Conservation (phyloP, 1,140 invertebrate species). For the Papilio polytes region DNA sequence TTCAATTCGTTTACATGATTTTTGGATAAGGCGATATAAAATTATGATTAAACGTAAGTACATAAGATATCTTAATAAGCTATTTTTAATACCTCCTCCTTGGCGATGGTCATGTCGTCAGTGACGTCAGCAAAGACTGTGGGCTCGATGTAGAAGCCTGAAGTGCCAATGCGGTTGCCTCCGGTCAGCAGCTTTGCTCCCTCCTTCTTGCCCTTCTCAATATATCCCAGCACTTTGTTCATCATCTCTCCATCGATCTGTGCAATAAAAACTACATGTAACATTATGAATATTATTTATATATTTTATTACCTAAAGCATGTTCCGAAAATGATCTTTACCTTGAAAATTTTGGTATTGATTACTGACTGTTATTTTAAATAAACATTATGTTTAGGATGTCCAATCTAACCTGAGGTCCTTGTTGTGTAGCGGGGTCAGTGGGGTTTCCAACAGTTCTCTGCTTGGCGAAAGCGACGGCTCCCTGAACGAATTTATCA, state of each 20-base stretch:
- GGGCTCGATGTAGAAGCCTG: conserved; percentile 91
- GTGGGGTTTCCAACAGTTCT: conserved; percentile 94
- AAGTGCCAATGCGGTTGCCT: conserved; percentile 85
- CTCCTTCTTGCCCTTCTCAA: conserved; percentile 89
- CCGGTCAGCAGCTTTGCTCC: conserved; percentile 89
- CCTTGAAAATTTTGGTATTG: no score
- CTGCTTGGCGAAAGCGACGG: conserved; percentile 87
- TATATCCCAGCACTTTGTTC: conserved; percentile 87
- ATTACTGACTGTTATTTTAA: no score
- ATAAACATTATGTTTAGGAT: not conserved
- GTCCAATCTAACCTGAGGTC: conserved; percentile 89
- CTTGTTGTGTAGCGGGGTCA: conserved; percentile 87
- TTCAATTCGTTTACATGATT: not conserved
- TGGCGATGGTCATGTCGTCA: conserved; percentile 92
- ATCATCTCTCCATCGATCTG: conserved; percentile 88
- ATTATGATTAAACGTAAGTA: not conserved
- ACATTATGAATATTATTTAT: not conserved
- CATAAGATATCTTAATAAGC: not conserved
- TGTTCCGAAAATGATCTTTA: no score
- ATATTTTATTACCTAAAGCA: not conserved
- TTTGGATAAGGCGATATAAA: not conserved
- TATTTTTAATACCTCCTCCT: conserved; percentile 86
- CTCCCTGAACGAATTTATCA: conserved; percentile 92
- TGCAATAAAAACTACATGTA: conserved; percentile 10
- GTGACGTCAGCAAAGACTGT: conserved; percentile 91